Percentiles rank a stretch among this genome's conserved stretches.
Conservation (phyloP, 2,888 invertebrate species). For the Leptura quadrifasciata region DNA sequence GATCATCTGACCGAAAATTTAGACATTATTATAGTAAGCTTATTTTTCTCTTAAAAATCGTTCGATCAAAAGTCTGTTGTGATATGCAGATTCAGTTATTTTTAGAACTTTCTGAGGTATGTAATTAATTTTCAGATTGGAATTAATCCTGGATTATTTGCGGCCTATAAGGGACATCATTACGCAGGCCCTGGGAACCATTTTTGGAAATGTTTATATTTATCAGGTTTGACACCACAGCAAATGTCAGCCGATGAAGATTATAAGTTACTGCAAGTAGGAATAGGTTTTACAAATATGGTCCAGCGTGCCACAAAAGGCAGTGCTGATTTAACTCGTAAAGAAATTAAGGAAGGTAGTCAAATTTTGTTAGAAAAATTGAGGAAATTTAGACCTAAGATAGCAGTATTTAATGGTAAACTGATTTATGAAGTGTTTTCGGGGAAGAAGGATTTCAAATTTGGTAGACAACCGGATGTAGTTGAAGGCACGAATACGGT, state of each 20-base stretch:
- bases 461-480: slow-evolving; percentile 95
- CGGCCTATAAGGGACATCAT: slow-evolving; percentile 98
- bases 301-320: slow-evolving; percentile 96
- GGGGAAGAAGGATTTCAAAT: slow-evolving; percentile 97
- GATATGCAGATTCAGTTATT: neutral
- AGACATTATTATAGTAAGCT: slow-evolving; percentile 98
- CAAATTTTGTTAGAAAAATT: slow-evolving; percentile 92
- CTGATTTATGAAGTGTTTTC: slow-evolving; percentile 98
- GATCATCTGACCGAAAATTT: slow-evolving; percentile 95
- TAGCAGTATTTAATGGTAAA: slow-evolving; percentile 99
- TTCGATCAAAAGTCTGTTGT: too few species aligned
- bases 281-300: slow-evolving; percentile 99
- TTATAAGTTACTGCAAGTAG: slow-evolving; percentile 92
- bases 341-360: slow-evolving; percentile 95
- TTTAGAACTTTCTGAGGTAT: neutral
- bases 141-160: slow-evolving; percentile 97
- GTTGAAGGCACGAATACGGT: slow-evolving; percentile 96
- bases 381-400: slow-evolving; percentile 94
- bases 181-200: slow-evolving; percentile 99
- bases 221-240: slow-evolving; percentile 94
- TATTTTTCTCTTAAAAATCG: slow-evolving; percentile 32
- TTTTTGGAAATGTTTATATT: slow-evolving; percentile 98
- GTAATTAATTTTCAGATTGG: slow-evolving; percentile 84
- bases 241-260: slow-evolving; percentile 98
- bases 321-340: slow-evolving; percentile 94